Percentiles rank a stretch among this genome's conserved stretches.
These are phyloP conservation scores for Glyptemys insculpta DNA, from an alignment of 2,797 vertebrate species.

Conservation along the genomic window DNA sequence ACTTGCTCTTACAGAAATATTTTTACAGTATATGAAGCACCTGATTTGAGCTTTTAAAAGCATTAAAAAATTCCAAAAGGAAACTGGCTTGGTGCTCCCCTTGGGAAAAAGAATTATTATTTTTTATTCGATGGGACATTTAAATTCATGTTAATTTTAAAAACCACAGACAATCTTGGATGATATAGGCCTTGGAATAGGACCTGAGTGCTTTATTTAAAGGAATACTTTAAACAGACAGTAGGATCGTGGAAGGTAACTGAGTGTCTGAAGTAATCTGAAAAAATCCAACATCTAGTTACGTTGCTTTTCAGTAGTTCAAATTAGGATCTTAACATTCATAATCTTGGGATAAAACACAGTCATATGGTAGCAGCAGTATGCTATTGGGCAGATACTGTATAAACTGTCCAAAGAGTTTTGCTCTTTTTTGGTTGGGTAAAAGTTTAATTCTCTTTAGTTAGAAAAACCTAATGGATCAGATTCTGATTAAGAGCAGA, in stretches of 20 bases:
- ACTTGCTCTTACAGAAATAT: rapidly evolving
- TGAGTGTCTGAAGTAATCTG: not conserved
- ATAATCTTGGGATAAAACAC: rapidly evolving
- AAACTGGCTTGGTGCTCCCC: rapidly evolving
- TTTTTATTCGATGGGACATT: rapidly evolving
- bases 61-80: not conserved
- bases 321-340: not conserved
- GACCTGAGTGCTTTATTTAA: rapidly evolving
- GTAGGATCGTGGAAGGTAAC: not conserved
- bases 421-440: rapidly evolving
- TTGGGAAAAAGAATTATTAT: rapidly evolving
- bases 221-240: not conserved
- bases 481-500: not conserved
- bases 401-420: rapidly evolving
- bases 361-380: rapidly evolving
- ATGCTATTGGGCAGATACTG: not conserved
- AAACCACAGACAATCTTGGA: not conserved
- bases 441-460: not conserved
- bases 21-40: rapidly evolving
- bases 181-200: rapidly evolving
- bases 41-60: rapidly evolving
- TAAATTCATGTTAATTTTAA: not conserved
- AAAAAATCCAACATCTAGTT: not conserved
- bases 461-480: too few species aligned
- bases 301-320: not conserved